A percentile compares a stretch with the other conserved stretches of the same genome.
Conservation (phyloP, 2,113 vertebrate genomes). For the Motacilla tschutschensis region DNA sequence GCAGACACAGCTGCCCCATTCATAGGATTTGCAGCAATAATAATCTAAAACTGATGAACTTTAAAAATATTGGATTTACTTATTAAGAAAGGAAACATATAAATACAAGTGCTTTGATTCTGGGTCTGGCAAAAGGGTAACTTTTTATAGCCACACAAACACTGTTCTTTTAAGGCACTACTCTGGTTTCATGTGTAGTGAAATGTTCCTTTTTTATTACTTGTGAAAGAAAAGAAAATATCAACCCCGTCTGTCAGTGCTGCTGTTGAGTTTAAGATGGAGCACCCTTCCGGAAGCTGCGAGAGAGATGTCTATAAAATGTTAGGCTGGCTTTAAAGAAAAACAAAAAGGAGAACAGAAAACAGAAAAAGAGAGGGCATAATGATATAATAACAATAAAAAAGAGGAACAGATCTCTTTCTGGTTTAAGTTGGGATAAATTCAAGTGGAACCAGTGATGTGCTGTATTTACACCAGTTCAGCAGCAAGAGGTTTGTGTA, state of each 20-base stretch:
- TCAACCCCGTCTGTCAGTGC: constrained; percentile 32
- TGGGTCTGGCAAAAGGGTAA: constrained; percentile 40
- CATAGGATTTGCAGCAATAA: constrained; percentile 4
- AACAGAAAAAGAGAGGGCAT: neutral
- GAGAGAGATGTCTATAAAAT: constrained; percentile 52
- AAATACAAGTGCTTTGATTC: constrained; percentile 51
- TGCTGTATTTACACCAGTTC: neutral
- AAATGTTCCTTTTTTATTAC: constrained; percentile 58
- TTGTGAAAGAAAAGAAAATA: constrained; percentile 55
- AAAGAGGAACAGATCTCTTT: neutral
- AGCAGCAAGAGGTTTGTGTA: neutral
- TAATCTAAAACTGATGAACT: constrained; percentile 39
- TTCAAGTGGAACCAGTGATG: neutral
- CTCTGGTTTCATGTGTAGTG: constrained; percentile 42
- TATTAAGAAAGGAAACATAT: constrained; percentile 41
- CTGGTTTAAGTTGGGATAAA: constrained; percentile 26
- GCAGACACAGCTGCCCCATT: neutral
- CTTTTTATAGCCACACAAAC: constrained; percentile 58
- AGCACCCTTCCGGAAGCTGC: constrained; percentile 42
- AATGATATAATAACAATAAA: neutral
- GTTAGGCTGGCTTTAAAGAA: constrained; percentile 32
- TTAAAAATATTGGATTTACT: constrained; percentile 36
- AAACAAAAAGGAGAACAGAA: constrained; percentile 10
- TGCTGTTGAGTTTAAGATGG: constrained; percentile 52
- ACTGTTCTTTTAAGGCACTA: constrained; percentile 49